These are phyloP conservation scores for Ceratosolen solmsi DNA, from an alignment of 1,140 invertebrate species.

Conservation along the genomic window DNA sequence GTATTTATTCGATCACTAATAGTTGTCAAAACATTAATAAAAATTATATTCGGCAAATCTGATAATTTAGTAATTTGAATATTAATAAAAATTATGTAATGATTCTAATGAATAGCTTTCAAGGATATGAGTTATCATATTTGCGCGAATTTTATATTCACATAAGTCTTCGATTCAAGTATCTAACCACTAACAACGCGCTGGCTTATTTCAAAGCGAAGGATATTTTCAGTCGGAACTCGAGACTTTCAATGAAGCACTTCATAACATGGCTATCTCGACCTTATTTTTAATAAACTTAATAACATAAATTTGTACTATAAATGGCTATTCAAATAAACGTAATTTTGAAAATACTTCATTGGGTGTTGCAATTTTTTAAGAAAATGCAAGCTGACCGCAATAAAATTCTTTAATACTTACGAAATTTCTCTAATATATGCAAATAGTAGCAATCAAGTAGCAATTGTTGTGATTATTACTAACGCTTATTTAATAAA, in stretches of 20 bases:
- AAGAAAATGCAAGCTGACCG: no score
- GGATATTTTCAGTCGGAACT: slow-evolving; percentile 9
- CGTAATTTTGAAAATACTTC: not conserved
- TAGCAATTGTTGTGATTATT: no score
- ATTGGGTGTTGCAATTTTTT: not conserved
- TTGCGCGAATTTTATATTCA: not conserved
- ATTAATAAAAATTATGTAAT: not conserved
- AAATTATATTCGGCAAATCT: not conserved
- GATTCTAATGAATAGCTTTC: not conserved
- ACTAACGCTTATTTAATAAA: no score
- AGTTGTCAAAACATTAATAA: not conserved
- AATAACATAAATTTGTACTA: not conserved
- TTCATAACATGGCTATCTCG: not conserved
- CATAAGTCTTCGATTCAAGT: slow-evolving; percentile 16
- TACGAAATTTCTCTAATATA: no score
- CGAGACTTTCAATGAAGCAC: slow-evolving; percentile 11
- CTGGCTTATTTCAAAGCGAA: slow-evolving; percentile 14
- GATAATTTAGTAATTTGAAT: not conserved
- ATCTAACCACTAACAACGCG: not conserved
- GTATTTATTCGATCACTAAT: no score
- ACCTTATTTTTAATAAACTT: not conserved
- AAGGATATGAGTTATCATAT: not conserved
- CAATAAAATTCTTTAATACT: no score
- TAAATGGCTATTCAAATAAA: no score
- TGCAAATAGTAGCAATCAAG: no score